Evolutionary conservation across 2,113 vertebrate genomes (phyloP).

Genomic region (Rhagologus leucostigma): DNA sequence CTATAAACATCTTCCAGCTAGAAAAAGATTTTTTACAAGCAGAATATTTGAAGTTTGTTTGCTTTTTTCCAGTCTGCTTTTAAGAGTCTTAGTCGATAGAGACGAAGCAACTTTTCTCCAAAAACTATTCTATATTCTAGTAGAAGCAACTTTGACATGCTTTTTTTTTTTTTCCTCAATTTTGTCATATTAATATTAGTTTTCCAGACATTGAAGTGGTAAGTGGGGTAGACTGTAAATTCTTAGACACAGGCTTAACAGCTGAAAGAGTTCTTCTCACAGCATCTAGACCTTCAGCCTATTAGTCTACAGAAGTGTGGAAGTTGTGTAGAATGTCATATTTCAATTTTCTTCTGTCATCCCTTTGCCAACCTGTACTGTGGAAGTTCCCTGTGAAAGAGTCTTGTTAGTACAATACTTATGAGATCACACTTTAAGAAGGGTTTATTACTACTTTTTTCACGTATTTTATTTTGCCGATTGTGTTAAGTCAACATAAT

Average conservation of each 20-base stretch:
- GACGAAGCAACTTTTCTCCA: neutral
- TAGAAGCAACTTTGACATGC: neutral
- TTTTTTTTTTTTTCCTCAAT: neutral
- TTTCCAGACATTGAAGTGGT: neutral
- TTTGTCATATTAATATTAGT: neutral
- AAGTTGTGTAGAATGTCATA: neutral
- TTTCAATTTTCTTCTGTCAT: neutral
- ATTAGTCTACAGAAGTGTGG: neutral
- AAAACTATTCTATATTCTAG: neutral
- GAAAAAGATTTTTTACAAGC: neutral
- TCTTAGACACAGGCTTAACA: neutral
- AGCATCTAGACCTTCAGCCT: neutral
- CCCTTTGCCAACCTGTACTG: rapidly evolving
- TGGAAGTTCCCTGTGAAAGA: neutral
- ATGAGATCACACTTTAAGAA: neutral
- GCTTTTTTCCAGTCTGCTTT: neutral
- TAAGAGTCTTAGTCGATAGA: neutral
- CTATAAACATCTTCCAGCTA: neutral
- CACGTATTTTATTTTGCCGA: neutral
- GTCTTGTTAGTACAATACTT: neutral
- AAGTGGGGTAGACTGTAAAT: neutral
- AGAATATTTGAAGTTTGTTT: neutral
- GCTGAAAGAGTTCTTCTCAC: neutral
- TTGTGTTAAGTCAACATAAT: neutral
- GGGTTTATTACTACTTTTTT: neutral